Base-by-base conservation (phyloP, 2,888 invertebrate genomes). In the Dolichopus griseipennis region DNA sequence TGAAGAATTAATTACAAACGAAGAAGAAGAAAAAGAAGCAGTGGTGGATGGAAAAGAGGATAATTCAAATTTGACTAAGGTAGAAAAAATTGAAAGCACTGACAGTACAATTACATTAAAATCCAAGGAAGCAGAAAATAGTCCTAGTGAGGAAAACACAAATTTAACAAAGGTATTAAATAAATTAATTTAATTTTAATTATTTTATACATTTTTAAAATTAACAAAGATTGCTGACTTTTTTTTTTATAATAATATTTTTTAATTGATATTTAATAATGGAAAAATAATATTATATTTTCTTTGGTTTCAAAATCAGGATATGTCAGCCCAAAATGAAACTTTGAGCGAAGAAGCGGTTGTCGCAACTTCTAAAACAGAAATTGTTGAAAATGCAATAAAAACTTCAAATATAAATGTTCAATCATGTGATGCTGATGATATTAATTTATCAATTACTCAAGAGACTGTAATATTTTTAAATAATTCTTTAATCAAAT, bases 391-490 rank as follows among this genome's bases (percentile, higher is more conserved):
- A 27, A 27, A 5, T 27, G 5, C 27, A 21, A 62, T 21, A 22
- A 7, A 62, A 7, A 9, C 7, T 6, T 22, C 62, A 22, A 62
- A 12, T 22, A 12, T 3, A 62, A 62, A 62, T 15, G 15, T 22
- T 4, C 21, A 33, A 34, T 65, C 41, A 62, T n/a, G 20, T n/a
- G 33, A 34, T 43, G 9, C 43, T 21, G 65, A 66, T 43, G 65
- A 65, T 1, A 20, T 20, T n/a, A 6, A 12, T 10, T 65, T 63
- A 61, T n/a, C 64, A 63, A 61, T 62, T 63, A 66, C 62, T 37
- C 34, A 69, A 61, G 69, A 69, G 68, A 69, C 68, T 71, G 71
- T 70, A 70, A 65, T 61, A 21, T 63, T 7, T 34, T 22, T 4
- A 10, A 9, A 21, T 10, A 12, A 18, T 7, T 52, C n/a, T 52